phyloP scores from a whole-genome alignment of 2,888 invertebrate species.

The Elysia crispata region DNA sequence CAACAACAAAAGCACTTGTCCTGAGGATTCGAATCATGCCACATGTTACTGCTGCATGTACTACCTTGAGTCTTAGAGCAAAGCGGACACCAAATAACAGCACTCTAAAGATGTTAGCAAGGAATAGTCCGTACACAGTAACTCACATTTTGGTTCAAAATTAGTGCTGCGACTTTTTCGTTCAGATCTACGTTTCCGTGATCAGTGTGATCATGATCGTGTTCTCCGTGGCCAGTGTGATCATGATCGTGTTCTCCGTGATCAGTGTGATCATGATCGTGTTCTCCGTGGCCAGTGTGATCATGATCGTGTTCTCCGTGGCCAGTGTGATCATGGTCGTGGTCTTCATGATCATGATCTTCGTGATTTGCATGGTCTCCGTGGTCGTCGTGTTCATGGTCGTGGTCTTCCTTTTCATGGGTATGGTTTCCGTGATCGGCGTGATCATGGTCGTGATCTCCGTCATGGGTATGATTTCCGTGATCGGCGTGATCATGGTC shows the following conservation, averaged over 20 bases:
- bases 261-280: conserved; percentile 1
- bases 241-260: conserved; percentile 2
- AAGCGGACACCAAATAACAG: too few species aligned
- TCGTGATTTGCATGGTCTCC: neutral
- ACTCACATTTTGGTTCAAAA: conserved; percentile 22
- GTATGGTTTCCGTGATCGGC: too few species aligned
- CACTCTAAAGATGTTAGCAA: too few species aligned
- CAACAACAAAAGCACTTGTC: too few species aligned
- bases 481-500: too few species aligned
- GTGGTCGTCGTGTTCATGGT: neutral
- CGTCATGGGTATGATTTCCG: too few species aligned
- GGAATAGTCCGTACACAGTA: neutral
- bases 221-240: neutral
- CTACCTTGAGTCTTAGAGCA: too few species aligned
- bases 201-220: neutral
- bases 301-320: too few species aligned
- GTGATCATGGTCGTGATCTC: too few species aligned
- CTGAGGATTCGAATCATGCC: too few species aligned
- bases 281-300: too few species aligned
- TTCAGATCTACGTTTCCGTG: neutral
- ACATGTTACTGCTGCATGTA: too few species aligned
- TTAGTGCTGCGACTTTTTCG: neutral
- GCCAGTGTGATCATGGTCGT: neutral
- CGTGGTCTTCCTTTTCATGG: neutral
- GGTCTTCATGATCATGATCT: neutral